Conservation (phyloP, 92 coral and sea anemone species). For the Porites lobata region DNA sequence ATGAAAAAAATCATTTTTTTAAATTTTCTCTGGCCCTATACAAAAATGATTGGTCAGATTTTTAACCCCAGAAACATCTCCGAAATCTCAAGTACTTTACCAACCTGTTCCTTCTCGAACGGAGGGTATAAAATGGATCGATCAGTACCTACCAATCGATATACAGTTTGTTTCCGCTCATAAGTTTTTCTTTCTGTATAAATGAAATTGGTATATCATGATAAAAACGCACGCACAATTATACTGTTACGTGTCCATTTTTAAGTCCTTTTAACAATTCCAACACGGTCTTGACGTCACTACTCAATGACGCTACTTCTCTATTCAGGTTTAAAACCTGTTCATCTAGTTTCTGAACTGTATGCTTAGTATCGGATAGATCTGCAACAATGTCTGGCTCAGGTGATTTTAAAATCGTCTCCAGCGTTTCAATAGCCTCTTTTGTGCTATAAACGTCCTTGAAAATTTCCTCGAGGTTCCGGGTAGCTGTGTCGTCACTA, state of each 20-base stretch:
- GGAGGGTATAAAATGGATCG: no score
- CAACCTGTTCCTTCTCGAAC: no score
- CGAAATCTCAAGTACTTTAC: no score
- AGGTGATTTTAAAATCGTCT: slow-evolving; percentile 66
- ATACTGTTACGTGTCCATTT: background rate
- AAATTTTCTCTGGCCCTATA: no score
- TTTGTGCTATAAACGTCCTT: slow-evolving; percentile 78
- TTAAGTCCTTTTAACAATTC: slow-evolving; percentile 73
- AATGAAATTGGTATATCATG: no score
- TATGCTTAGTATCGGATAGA: slow-evolving; percentile 76
- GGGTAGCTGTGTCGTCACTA: slow-evolving; percentile 31
- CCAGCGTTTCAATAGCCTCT: slow-evolving; percentile 74
- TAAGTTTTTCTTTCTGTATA: no score
- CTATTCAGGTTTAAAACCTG: slow-evolving; percentile 72
- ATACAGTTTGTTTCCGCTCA: background rate
- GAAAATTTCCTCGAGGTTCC: slow-evolving; percentile 75
- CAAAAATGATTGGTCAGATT: no score
- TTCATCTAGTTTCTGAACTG: slow-evolving; percentile 73
- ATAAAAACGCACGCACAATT: background rate
- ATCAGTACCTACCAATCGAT: no score
- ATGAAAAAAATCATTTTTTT: no score
- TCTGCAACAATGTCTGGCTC: slow-evolving; percentile 57
- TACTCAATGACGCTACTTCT: slow-evolving; percentile 81
- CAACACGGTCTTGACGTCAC: slow-evolving; percentile 77
- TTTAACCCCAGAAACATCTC: no score